Evolutionary conservation across 2,888 invertebrate genomes (phyloP).

Genomic region (Acanthopleura granulata): DNA sequence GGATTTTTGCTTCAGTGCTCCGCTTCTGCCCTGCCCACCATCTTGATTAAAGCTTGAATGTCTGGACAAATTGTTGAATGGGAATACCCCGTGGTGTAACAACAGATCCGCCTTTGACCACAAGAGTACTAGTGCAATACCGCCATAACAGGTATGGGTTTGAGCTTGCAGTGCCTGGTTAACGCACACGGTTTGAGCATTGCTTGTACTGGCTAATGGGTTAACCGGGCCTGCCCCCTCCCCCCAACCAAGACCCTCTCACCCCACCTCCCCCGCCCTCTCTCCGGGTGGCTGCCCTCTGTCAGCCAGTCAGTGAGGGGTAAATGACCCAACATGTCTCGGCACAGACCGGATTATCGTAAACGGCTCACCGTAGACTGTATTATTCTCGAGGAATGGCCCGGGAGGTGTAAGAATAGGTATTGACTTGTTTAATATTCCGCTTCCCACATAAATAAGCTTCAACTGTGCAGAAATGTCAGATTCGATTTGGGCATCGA

Average conservation of each 20-base stretch:
- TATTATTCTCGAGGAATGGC: not conserved
- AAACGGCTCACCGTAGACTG: not conserved
- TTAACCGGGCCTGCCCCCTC: not conserved
- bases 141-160: not conserved
- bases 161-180: not conserved
- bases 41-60: too few relatives aligned
- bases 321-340: not conserved
- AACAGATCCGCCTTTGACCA: not conserved
- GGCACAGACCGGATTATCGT: not conserved
- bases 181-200: not conserved
- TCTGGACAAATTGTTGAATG: not conserved
- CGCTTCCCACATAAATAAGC: not conserved
- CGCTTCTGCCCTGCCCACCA: too few relatives aligned
- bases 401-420: slow-evolving; percentile 2
- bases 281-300: too few relatives aligned
- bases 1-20: too few relatives aligned
- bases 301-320: not conserved
- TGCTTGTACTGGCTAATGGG: not conserved
- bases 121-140: not conserved
- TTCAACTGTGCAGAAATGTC: slow-evolving; percentile 2
- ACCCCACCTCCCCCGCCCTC: too few relatives aligned
- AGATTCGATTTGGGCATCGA: not conserved
- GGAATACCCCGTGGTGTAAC: not conserved
- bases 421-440: slow-evolving; percentile 14
- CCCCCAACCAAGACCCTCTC: too few relatives aligned